Evolutionary conservation across 2,888 invertebrate species (phyloP).

Genomic region (Agonopterix subpropinquella): DNA sequence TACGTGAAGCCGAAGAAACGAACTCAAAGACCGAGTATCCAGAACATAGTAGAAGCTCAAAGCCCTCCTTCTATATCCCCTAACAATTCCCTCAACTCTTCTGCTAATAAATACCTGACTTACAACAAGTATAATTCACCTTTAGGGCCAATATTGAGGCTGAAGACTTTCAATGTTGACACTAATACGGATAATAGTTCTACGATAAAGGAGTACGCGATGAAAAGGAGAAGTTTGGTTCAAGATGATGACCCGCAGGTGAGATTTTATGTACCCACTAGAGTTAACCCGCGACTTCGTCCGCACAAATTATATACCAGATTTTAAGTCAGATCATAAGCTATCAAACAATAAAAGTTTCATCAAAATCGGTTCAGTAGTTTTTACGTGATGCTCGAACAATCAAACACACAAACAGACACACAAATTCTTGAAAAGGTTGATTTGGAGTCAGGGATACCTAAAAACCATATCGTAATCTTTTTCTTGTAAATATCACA

Average conservation of each 20-base stretch:
- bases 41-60: conserved; percentile 61
- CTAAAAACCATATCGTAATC: too few relatives aligned
- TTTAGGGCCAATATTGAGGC: conserved; percentile 50
- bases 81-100: conserved; percentile 28
- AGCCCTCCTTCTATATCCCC: conserved; percentile 43
- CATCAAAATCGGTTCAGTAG: too few relatives aligned
- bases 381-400: too few relatives aligned
- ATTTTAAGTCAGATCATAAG: too few relatives aligned
- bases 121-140: conserved; percentile 64
- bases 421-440: too few relatives aligned
- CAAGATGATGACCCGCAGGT: conserved; percentile 65
- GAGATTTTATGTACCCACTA: conserved; percentile 5
- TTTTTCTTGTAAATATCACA: too few relatives aligned
- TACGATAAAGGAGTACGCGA: conserved; percentile 50
- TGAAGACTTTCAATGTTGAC: conserved; percentile 67
- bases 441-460: too few relatives aligned
- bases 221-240: conserved; percentile 55
- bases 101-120: conserved; percentile 54
- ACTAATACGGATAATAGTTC: conserved; percentile 54
- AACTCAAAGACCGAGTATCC: conserved; percentile 75
- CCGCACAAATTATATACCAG: too few relatives aligned
- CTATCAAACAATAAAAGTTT: too few relatives aligned
- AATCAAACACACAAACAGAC: too few relatives aligned
- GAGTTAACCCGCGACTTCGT: too few relatives aligned
- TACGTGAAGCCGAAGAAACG: conserved; percentile 81